Evolutionary conservation across 2,113 vertebrate species (phyloP), one percentile per base, ranked within the genome.

Genomic region (Scytalopus superciliaris): DNA sequence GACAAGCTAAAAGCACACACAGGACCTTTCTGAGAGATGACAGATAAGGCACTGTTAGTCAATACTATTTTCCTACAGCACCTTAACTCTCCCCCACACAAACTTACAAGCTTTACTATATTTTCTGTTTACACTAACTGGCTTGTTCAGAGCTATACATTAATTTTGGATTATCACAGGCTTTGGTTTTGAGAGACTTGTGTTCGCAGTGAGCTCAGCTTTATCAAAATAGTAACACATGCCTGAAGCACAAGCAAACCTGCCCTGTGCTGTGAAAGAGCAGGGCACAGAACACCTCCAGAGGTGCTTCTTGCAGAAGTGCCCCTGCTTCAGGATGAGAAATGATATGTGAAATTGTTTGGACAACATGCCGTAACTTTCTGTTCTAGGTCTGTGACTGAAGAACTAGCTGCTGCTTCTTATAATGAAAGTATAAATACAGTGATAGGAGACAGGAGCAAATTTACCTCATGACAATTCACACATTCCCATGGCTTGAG

Each of bases 1-100:
- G 47, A 30, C 42, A 67, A 75, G 44, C 2, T 28, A 39, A 70
- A 85, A 78, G 33, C 5, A 31, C 23, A 23, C 0, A 0, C 27
- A 28, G 69, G 25, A n/a, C 3, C 3, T n/a, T 93, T 78, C 55
- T 52, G 42, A 56, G 78, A 88, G 19, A 11, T 28, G 35, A 17
- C 19, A n/a, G 2, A 23, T 27, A 31, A 85, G 7, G 19, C 13
- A 37, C 21, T 31, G 4, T 14, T 63, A 50, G 9, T 31, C 39
- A 74, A 25, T 17, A 56, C 3, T 39, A 19, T 47, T 70, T 33
- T 80, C 42, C 39, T 55, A 18, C 17, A 68, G 40, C 39, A 72
- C 4, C 22, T 33, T 25, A 42, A 33, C 7, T 86, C 24, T 62
- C 10, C 7, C 10, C 2, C 5, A 5, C 3, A 37, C 6, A 67